A percentile compares a stretch with the other conserved stretches of the same genome.
Conservation (phyloP, 2,888 invertebrate species). For the Tachina fera region DNA sequence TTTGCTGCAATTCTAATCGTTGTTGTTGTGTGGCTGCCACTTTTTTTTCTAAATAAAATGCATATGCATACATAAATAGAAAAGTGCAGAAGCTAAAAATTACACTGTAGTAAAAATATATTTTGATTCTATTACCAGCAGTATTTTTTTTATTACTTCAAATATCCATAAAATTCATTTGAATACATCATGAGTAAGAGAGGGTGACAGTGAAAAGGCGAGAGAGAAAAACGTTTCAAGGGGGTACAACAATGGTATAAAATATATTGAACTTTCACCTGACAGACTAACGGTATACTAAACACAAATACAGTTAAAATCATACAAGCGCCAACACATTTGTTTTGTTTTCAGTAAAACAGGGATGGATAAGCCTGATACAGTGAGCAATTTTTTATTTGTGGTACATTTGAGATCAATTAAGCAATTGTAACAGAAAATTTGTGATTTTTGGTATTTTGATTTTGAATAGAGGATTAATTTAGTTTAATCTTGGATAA, state of each 20-base stretch:
- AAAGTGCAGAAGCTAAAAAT: conserved; percentile 14
- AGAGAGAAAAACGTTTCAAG: not conserved
- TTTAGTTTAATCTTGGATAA: too few species aligned
- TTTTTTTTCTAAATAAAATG: conserved; percentile 41
- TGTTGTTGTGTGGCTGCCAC: conserved; percentile 10
- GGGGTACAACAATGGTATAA: not conserved
- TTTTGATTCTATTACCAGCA: conserved; percentile 37
- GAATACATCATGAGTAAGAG: conserved; percentile 49
- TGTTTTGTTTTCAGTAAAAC: too few species aligned
- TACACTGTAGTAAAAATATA: conserved; percentile 30
- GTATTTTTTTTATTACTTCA: not conserved
- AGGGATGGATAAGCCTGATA: too few species aligned
- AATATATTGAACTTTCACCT: conserved; percentile 65
- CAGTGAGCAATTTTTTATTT: too few species aligned
- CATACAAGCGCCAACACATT: not conserved
- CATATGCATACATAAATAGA: conserved; percentile 32
- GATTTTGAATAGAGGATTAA: too few species aligned
- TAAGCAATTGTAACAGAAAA: too few species aligned
- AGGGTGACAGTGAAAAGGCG: not conserved
- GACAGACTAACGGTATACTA: conserved; percentile 44
- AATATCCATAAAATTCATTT: conserved; percentile 59
- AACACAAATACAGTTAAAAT: not conserved
- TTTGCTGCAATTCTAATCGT: conserved; percentile 25
- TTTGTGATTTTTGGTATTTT: too few species aligned
- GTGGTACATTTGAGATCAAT: too few species aligned